Conservation (phyloP, 2,113 vertebrate species). For the Oenanthe oenanthe region DNA sequence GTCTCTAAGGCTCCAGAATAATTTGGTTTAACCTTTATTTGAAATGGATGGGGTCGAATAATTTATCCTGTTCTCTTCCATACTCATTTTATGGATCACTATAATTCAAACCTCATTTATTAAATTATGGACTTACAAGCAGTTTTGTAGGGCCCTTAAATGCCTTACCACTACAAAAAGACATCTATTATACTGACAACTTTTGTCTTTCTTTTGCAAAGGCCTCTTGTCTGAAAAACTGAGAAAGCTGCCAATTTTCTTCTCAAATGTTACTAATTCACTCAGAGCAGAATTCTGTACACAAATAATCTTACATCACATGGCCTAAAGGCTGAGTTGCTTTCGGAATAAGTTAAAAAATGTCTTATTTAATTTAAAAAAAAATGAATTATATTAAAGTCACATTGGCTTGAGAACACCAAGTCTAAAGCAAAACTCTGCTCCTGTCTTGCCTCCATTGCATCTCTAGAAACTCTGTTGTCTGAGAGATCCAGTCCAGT, state of each 20-base stretch:
- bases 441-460: not conserved
- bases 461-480: not conserved
- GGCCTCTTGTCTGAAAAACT: not conserved
- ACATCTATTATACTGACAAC: not conserved
- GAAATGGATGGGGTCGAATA: not conserved
- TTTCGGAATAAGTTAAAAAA: not conserved
- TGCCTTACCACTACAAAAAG: not conserved
- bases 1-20: not conserved
- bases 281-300: not conserved
- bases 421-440: not conserved
- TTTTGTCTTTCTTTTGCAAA: not conserved
- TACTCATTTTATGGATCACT: not conserved
- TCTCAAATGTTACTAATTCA: not conserved
- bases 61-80: not conserved
- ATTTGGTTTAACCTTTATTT: not conserved
- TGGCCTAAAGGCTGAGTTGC: not conserved
- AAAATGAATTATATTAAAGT: not conserved
- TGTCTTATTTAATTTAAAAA: not conserved
- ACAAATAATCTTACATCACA: not conserved
- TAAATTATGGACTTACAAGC: not conserved
- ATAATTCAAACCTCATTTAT: not conserved
- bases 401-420: not conserved
- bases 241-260: not conserved
- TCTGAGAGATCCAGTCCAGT: not conserved
- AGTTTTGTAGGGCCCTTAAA: not conserved